These are phyloP conservation scores for Phaethornis superciliosus DNA, from an alignment of 2,113 vertebrate species.

Conservation along the genomic window DNA sequence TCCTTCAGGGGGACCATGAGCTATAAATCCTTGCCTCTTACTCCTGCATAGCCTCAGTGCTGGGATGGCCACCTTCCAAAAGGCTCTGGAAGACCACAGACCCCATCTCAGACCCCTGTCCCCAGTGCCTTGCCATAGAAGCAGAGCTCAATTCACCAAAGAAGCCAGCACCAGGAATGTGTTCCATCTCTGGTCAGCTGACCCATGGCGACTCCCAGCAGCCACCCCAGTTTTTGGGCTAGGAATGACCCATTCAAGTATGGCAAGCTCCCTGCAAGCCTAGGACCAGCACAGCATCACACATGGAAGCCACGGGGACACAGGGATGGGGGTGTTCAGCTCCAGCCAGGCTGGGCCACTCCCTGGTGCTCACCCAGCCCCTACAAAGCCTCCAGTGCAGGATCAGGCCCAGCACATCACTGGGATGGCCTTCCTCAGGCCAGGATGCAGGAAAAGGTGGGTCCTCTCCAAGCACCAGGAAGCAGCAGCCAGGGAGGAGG, in stretches of 20 bases:
- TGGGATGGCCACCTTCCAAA: background rate
- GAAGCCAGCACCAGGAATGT: background rate
- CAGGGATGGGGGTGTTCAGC: background rate
- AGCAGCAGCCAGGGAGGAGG: background rate
- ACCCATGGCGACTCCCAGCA: background rate
- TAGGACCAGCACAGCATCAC: accelerated
- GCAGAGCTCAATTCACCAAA: background rate
- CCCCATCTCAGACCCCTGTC: accelerated
- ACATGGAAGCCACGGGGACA: accelerated
- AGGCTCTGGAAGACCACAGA: background rate
- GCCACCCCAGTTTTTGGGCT: background rate
- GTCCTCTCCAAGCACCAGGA: background rate
- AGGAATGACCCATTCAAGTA: background rate
- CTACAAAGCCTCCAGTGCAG: accelerated
- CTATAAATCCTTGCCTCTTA: background rate
- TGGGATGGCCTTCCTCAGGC: background rate
- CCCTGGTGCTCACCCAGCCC: accelerated
- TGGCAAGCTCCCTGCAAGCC: background rate
- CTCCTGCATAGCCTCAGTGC: background rate
- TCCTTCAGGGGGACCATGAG: background rate
- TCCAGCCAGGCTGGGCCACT: background rate
- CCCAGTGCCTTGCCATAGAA: background rate
- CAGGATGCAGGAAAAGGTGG: slow-evolving; percentile 55
- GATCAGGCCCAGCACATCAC: background rate
- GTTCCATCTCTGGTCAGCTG: slow-evolving; percentile 12